Conservation (phyloP, 2,113 vertebrate genomes). For the Mesoclemmys tuberculata region DNA sequence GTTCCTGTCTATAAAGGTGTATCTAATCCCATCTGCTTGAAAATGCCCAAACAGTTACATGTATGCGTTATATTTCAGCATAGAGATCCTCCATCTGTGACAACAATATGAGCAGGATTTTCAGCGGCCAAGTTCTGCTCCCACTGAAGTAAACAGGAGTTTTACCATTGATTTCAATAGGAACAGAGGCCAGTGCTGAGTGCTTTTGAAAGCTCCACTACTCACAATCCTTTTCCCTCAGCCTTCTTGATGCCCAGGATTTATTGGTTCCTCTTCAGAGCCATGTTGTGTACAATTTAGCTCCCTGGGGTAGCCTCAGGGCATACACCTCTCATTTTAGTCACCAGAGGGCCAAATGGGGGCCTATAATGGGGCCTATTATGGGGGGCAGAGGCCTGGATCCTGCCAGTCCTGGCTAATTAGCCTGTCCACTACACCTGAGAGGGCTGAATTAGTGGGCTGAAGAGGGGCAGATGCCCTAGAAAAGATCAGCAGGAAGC, state of each 20-base stretch:
- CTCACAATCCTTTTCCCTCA: not conserved
- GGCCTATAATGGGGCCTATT: not conserved
- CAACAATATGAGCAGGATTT: not conserved
- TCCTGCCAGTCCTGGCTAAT: no score
- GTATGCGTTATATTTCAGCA: not conserved
- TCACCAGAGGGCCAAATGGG: not conserved
- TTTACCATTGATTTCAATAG: no score
- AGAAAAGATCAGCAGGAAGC: no score
- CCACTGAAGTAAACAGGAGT: not conserved
- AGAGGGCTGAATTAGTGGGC: no score
- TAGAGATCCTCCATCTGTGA: not conserved
- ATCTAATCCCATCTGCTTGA: not conserved
- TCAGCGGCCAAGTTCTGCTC: not conserved
- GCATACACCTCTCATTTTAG: not conserved
- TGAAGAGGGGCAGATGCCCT: no score
- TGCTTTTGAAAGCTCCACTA: not conserved
- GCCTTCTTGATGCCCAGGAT: accelerated
- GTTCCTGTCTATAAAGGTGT: not conserved
- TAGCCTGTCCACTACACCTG: no score
- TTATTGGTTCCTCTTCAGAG: not conserved
- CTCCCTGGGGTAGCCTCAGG: not conserved
- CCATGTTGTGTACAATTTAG: not conserved
- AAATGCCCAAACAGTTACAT: not conserved
- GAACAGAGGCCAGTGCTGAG: no score
- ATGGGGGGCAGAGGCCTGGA: no score